Evolutionary conservation across 2,888 invertebrate genomes (phyloP), one percentile per base, ranked within the genome.

Genomic region (Tetranychus piercei): DNA sequence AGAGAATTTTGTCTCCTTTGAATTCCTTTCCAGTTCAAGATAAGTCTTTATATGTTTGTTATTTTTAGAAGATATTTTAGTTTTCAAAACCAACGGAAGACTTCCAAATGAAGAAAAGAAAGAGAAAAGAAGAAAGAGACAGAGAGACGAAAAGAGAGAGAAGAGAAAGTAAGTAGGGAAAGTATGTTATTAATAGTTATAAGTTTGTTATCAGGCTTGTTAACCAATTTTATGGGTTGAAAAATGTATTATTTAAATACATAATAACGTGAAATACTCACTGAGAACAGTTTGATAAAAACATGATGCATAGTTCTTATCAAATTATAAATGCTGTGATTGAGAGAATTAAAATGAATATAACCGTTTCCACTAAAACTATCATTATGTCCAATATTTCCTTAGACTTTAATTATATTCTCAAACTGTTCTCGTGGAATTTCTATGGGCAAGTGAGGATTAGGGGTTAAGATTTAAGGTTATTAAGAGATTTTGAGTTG

Each of bases 281-380:
- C 9, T 55, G 55, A 55, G 4, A 69, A 69, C 34, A 69, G 22
- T 23, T n/a, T 11, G 15, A 15, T 69, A 23, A 74, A 67, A 34
- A 34, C 34, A 34, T 34, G 34, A 34, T 11, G 20, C 18, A 67
- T 43, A 22, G 9, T 22, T n/a, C 5, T n/a, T 9, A 44, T 18
- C 23, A 74, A 45, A 73, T 43, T 72, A 72, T 72, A 18, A 67
- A 66, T 70, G 67, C 67, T 20, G n/a, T 34, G 20, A 15, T 18
- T 43, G 43, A 55, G 74, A 34, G 34, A 34, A 34, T 34, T 34
- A 5, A 34, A 34, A 34, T n/a, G n/a, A n/a, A n/a, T n/a, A n/a
- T 34, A 34, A 34, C 34, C 5, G 34, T 34, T 34, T 34, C 5
- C 34, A 34, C 34, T 34, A 0, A 5, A 34, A 34, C 34, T 34